Percentiles rank a stretch among this genome's conserved stretches.
Conservation (phyloP, 2,797 vertebrate species). For the Remorina albescens region DNA sequence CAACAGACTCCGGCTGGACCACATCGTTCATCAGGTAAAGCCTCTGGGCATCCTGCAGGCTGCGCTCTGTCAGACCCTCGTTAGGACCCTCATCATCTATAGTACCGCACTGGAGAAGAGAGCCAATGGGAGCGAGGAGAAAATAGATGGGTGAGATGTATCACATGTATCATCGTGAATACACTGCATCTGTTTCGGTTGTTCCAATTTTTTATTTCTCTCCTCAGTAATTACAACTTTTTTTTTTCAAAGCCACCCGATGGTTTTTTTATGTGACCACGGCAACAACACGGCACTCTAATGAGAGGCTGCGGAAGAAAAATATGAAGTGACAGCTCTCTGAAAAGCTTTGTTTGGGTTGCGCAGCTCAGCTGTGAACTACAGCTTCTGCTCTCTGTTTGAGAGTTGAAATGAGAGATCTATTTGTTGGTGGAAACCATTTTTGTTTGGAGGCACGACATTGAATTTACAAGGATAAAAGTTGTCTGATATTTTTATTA, state of each 20-base stretch:
- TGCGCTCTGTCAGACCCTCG: conserved; percentile 94
- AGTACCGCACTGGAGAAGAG: conserved; percentile 89
- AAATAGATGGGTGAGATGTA: neutral
- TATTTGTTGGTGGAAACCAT: conserved; percentile 14
- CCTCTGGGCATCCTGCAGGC: conserved; percentile 96
- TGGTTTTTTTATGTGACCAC: conserved; percentile 25
- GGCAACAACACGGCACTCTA: neutral
- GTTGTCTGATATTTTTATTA: neutral
- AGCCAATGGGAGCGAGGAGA: no score
- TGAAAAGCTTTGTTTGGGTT: conserved; percentile 27
- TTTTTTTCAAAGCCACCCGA: neutral
- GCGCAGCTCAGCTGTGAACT: conserved; percentile 20
- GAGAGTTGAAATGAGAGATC: conserved; percentile 25
- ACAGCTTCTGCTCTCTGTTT: conserved; percentile 22
- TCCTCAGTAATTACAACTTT: conserved; percentile 28
- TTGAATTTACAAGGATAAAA: neutral
- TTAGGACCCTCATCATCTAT: conserved; percentile 93
- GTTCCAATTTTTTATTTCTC: conserved; percentile 30
- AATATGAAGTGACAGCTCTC: conserved; percentile 22
- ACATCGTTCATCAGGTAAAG: conserved; percentile 98
- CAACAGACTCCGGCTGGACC: conserved; percentile 94
- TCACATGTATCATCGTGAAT: conserved; percentile 20
- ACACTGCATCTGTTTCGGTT: neutral
- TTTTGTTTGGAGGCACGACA: neutral
- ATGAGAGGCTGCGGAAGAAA: conserved; percentile 23